Evolutionary conservation across 1,140 invertebrate species (phyloP).

Genomic region (Leptopilina clavipes): DNA sequence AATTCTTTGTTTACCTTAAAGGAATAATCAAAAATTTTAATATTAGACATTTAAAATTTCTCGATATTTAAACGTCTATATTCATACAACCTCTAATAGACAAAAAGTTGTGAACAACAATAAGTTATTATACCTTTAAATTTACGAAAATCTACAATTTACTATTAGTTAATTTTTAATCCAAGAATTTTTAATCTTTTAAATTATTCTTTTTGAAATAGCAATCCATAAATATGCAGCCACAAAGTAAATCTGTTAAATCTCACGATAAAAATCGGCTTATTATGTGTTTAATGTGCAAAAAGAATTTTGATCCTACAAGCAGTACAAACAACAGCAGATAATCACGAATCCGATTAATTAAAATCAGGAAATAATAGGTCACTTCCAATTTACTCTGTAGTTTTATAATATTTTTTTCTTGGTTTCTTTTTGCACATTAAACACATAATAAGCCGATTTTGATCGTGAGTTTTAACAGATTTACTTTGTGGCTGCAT

Average conservation of each 20-base stretch:
- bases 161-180: neutral
- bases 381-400: neutral
- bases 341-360: neutral
- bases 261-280: neutral
- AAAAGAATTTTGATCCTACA: slow-evolving; percentile 23
- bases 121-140: no score
- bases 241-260: neutral
- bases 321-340: slow-evolving; percentile 18
- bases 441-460: neutral
- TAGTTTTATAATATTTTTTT: neutral
- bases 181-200: neutral
- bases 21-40: no score
- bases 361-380: slow-evolving; percentile 23
- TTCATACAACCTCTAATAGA: no score
- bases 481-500: neutral
- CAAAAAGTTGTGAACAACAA: no score
- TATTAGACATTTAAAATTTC: no score
- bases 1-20: no score
- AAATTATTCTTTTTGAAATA: neutral
- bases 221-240: neutral
- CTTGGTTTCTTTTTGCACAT: slow-evolving; percentile 42
- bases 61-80: no score
- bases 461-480: neutral
- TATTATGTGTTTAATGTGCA: slow-evolving; percentile 36
- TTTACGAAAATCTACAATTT: no score